Evolutionary conservation across 2,888 invertebrate species (phyloP).

Genomic region (Apoda limacodes): DNA sequence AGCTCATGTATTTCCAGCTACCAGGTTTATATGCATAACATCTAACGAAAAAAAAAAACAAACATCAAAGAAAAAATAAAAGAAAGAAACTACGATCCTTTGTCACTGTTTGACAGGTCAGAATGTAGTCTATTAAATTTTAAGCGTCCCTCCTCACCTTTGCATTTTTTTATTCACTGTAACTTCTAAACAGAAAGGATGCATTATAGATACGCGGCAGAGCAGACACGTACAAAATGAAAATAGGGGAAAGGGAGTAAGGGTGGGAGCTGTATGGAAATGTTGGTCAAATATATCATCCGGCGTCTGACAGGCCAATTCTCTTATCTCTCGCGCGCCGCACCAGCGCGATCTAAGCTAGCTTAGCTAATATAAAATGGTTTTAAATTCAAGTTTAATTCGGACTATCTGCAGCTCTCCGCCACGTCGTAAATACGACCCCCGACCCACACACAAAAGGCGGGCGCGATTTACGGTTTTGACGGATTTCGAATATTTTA

Average conservation of each 20-base stretch:
- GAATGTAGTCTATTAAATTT: constrained; percentile 52
- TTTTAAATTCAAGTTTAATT: constrained; percentile 71
- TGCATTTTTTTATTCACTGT: constrained; percentile 57
- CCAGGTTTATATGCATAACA: constrained; percentile 35
- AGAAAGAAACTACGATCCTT: constrained; percentile 25
- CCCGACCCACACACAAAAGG: constrained; percentile 51
- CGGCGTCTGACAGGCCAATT: constrained; percentile 89
- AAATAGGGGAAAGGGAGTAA: constrained; percentile 43
- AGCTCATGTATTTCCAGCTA: neutral
- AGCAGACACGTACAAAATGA: constrained; percentile 70
- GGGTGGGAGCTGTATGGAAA: constrained; percentile 76
- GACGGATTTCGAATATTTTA: constrained; percentile 63
- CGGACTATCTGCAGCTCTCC: constrained; percentile 60
- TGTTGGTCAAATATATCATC: constrained; percentile 93
- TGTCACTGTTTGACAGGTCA: constrained; percentile 41
- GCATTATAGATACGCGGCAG: constrained; percentile 61
- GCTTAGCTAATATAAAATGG: constrained; percentile 71
- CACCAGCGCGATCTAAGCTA: constrained; percentile 68
- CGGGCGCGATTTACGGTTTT: constrained; percentile 61
- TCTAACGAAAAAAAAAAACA: constrained; percentile 32
- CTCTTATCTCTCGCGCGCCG: constrained; percentile 80
- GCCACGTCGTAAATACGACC: constrained; percentile 47
- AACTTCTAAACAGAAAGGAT: constrained; percentile 58
- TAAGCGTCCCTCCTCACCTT: constrained; percentile 49
- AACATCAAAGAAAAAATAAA: constrained; percentile 25